Conservation (phyloP, 2,888 invertebrate species). For the Cenopis cana region DNA sequence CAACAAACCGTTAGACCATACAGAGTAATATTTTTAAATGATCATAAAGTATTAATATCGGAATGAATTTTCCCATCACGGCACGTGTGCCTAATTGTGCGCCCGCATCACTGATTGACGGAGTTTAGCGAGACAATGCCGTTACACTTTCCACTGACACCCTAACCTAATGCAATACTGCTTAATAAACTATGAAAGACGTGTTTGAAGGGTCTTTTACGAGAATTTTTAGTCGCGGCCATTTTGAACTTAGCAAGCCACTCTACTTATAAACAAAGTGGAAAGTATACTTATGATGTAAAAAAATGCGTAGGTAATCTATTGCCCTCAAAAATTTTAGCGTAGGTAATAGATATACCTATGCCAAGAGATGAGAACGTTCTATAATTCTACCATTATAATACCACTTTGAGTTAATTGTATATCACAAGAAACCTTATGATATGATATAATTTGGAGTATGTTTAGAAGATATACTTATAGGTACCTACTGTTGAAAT, state of each 20-base stretch:
- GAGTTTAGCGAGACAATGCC: constrained; percentile 66
- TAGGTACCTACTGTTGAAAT: too few relatives aligned
- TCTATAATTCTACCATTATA: too few relatives aligned
- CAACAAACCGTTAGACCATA: constrained; percentile 12
- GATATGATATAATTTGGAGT: too few relatives aligned
- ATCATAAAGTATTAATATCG: constrained; percentile 73
- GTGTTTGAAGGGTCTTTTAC: constrained; percentile 21
- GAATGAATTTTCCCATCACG: constrained; percentile 68
- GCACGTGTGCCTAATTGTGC: constrained; percentile 80
- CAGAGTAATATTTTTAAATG: constrained; percentile 55
- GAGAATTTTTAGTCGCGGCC: background rate
- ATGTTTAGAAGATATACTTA: too few relatives aligned
- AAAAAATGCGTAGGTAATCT: too few relatives aligned
- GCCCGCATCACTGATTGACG: constrained; percentile 82
- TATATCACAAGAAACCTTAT: too few relatives aligned
- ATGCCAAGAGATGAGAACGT: too few relatives aligned
- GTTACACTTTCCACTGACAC: constrained; percentile 70
- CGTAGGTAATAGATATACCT: too few relatives aligned
- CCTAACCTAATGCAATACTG: constrained; percentile 51
- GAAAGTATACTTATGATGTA: too few relatives aligned
- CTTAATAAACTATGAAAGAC: constrained; percentile 40
- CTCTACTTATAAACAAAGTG: background rate
- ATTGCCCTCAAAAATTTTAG: too few relatives aligned
- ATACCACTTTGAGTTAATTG: too few relatives aligned
- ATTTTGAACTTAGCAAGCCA: background rate